Base-by-base conservation (phyloP, 2,888 invertebrate genomes). In the Neocrepidodera transversa region DNA sequence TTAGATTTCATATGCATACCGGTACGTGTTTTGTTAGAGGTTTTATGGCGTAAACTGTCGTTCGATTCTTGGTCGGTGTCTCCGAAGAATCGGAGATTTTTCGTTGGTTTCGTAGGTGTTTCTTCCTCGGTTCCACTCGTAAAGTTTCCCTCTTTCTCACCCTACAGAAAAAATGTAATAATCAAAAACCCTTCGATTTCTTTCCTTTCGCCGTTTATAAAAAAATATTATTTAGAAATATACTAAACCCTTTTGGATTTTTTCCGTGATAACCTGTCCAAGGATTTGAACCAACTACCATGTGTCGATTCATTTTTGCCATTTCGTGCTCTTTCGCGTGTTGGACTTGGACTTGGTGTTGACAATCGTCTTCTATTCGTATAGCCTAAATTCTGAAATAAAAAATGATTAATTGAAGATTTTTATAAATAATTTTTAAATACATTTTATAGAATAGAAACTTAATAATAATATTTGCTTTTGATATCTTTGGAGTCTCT, bases 31-130 rank as follows among this genome's bases (percentile, higher is more conserved):
- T 73, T 76, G 17, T 68, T 65, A 3, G 71, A 66, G 0, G 69
- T 62, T 58, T 70, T 69, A 26, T 72, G 69, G 36, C 74, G 70
- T 17, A 82, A 72, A 63, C 85, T 86, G 18, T 83, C 83, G 74
- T 87, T 87, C 8, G 91, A 91, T 71, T 92, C 92, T 60, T 85
- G 83, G 74, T 92, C 92, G 7, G 92, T 92, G 78, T 92, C 92
- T 14, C 92, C 92, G 78, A 92, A 92, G 82, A 92, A 92, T 48
- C 92, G 86, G 8, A 92, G 84, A 79, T 86, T 91, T 77, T 91
- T 91, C 23, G 84, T 83, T 6, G 85, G 84, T 74, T 70, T 71
- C 38, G 66, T 43, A 10, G 64, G 60, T 6, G 54, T 49, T 74
- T 87, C 86, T 48, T 69, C 70, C 48, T 71, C 69, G 16, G 70